Base-by-base conservation (phyloP, 1,140 invertebrate genomes). In the Heliconius hewitsoni region DNA sequence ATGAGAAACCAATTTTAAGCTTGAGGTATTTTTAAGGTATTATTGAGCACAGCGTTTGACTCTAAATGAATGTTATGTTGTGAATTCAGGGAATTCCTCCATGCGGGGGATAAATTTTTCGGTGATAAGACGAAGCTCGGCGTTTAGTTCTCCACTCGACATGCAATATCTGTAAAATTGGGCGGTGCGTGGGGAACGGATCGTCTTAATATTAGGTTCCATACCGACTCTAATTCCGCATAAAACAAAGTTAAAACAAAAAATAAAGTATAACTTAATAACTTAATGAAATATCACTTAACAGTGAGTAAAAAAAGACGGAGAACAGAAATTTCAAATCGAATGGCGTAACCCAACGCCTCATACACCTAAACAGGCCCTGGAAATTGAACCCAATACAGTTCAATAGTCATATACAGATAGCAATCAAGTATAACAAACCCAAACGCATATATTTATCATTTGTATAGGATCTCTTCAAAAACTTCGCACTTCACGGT, bases 381-480 rank as follows among this genome's bases (percentile, higher is more conserved):
- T 0, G 5, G 19, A 57, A 57, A 27, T 66, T 23, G 60, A 30
- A 27, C 13, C 9, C 11, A 66, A 27, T 16, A 66, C 27, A 1
- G n/a, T 66, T 66, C 9, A 66, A 66, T 66, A 57, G 1, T n/a
- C n/a, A 57, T 3, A 66, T 27, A 8, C 30, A 46, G 27, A 66
- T 13, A 66, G 60, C 60, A 66, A 66, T 66, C 27, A 66, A 66
- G 16, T 11, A 30, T 5, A 66, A 30, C 60, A 66, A 66, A 30
- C 13, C 60, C 27, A 23, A 66, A 30, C 0, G 1, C 27, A 23
- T 23, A 60, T 66, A 66, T 66, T 11, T 66, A 66, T 66, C 60
- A 66, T 30, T 66, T 8, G 27, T 66, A 66, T 66, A 16, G 60
- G 60, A 66, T 66, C 60, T 27, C 27, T 66, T 66, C 60, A 66